phyloP scores from a whole-genome alignment of 2,888 invertebrate species.

The Caenorhabditis zanzibari region DNA sequence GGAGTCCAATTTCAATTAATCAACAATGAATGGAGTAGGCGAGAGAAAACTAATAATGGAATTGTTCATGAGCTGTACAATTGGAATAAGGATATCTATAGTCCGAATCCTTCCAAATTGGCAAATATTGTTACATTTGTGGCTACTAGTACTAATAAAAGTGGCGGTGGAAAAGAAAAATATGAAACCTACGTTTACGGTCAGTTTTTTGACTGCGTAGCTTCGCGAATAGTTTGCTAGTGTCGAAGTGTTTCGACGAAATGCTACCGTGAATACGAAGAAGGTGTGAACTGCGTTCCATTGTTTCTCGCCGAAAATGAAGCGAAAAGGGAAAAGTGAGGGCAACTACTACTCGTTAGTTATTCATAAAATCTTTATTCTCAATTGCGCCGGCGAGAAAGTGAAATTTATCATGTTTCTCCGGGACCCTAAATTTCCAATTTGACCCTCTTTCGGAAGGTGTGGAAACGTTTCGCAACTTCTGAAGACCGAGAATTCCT shows the following conservation, averaged over 20 bases:
- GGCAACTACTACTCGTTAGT: constrained; percentile 37
- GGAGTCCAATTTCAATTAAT: constrained; percentile 64
- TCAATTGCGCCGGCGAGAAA: not conserved
- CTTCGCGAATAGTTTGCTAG: constrained; percentile 40
- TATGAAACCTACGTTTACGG: constrained; percentile 40
- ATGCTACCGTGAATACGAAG: constrained; percentile 55
- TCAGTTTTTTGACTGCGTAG: constrained; percentile 42
- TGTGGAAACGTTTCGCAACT: constrained; percentile 13
- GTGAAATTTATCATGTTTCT: constrained; percentile 50
- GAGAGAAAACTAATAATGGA: constrained; percentile 51
- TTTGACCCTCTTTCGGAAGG: constrained; percentile 1
- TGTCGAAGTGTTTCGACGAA: constrained; percentile 54
- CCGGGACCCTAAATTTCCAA: constrained; percentile 43
- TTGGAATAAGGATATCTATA: constrained; percentile 1
- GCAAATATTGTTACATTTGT: constrained; percentile 36
- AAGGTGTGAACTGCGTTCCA: constrained; percentile 56
- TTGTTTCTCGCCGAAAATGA: constrained; percentile 41
- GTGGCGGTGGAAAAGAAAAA: not conserved
- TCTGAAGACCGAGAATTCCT: not conserved
- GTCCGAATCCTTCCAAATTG: not conserved
- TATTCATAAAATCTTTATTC: constrained; percentile 45
- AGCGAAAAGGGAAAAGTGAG: constrained; percentile 17
- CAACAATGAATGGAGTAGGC: constrained; percentile 38
- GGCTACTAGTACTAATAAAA: constrained; percentile 10
- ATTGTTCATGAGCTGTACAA: constrained; percentile 63